Conservation (phyloP, 2,888 invertebrate species). For the Tricholauxania praeusta region DNA sequence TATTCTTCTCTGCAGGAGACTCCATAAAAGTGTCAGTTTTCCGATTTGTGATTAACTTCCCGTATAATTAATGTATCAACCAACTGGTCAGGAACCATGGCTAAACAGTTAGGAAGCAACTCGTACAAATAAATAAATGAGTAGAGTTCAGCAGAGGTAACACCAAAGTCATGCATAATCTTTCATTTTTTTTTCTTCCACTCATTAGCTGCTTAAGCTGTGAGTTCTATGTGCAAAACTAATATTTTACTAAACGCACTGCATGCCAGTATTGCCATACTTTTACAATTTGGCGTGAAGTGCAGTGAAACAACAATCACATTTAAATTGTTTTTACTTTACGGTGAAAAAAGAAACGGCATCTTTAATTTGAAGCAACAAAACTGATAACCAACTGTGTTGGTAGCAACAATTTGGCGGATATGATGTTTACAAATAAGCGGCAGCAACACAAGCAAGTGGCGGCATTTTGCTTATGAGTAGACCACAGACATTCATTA, state of each 20-base stretch:
- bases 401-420: slow-evolving; percentile 18
- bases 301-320: no score
- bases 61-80: slow-evolving; percentile 31
- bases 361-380: no score
- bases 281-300: not conserved
- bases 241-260: slow-evolving; percentile 34
- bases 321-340: slow-evolving; percentile 7
- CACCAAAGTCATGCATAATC: not conserved
- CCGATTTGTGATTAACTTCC: slow-evolving; percentile 25
- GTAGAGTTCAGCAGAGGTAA: not conserved
- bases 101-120: not conserved
- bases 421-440: not conserved
- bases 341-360: not conserved
- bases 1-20: slow-evolving; percentile 5
- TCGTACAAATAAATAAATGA: not conserved
- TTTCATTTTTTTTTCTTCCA: slow-evolving; percentile 1
- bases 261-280: slow-evolving; percentile 13
- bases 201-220: slow-evolving; percentile 19
- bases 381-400: no score
- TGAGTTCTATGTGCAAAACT: slow-evolving; percentile 31
- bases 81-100: slow-evolving; percentile 11
- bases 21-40: slow-evolving; percentile 26
- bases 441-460: not conserved
- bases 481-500: not conserved
- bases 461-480: slow-evolving; percentile 2